phyloP scores from a whole-genome alignment of 2,888 invertebrate genomes.

The Celastrina argiolus region DNA sequence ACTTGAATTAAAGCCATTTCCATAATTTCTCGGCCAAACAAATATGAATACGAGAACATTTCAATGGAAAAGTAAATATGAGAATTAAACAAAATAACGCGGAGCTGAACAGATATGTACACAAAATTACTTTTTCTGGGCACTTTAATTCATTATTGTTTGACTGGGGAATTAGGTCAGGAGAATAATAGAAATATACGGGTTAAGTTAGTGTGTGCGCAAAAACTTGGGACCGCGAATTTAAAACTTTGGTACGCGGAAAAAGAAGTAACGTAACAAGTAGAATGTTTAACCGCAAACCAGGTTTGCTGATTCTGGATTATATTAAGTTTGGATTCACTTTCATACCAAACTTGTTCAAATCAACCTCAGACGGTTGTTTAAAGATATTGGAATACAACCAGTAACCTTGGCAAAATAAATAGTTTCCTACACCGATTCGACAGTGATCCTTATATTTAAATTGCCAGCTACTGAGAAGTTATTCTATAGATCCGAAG shows the following conservation, averaged over 20 bases:
- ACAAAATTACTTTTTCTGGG: conserved; percentile 1
- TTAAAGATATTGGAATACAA: no score
- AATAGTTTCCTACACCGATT: no score
- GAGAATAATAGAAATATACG: neutral
- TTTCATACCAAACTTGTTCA: no score
- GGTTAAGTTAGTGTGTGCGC: neutral
- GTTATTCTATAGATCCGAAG: no score
- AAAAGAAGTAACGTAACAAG: no score
- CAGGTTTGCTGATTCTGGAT: no score
- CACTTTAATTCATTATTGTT: conserved; percentile 13
- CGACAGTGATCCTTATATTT: no score
- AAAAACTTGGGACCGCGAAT: neutral
- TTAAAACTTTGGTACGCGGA: neutral
- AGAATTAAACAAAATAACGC: conserved; percentile 1
- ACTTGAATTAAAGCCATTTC: neutral
- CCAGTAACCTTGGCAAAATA: no score
- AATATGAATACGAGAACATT: conserved; percentile 6
- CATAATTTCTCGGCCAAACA: conserved; percentile 6
- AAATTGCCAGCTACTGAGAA: no score
- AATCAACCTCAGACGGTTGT: no score
- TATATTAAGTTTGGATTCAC: no score
- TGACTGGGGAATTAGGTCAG: neutral
- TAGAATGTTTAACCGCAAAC: no score
- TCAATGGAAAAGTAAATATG: conserved; percentile 11
- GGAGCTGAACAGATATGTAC: neutral